Evolutionary conservation across 2,113 vertebrate genomes (phyloP).

Genomic region (Telmatochromis sp.): DNA sequence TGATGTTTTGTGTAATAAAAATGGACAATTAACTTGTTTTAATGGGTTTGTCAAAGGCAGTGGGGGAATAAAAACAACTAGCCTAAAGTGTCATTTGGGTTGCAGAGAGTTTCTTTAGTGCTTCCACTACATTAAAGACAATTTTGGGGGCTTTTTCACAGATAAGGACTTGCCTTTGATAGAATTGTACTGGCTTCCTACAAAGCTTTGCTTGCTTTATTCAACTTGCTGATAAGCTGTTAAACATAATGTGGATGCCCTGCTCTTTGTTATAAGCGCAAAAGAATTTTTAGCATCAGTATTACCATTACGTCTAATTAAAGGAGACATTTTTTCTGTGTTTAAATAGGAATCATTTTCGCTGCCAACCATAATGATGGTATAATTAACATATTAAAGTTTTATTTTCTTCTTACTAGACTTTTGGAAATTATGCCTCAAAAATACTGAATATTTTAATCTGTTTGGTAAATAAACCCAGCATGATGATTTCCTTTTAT

Average conservation of each 20-base stretch:
- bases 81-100: neutral
- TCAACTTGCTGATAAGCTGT: neutral
- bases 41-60: conserved; percentile 13
- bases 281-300: neutral
- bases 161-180: neutral
- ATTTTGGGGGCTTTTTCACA: neutral
- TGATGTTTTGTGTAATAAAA: conserved; percentile 37
- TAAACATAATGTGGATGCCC: neutral
- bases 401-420: neutral
- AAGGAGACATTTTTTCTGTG: neutral
- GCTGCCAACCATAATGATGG: neutral
- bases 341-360: neutral
- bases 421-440: neutral
- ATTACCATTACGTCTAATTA: neutral
- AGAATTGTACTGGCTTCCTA: neutral
- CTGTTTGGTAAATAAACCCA: neutral
- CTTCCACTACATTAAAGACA: neutral
- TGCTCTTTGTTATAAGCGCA: neutral
- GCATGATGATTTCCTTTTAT: neutral
- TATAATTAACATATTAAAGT: neutral
- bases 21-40: conserved; percentile 25
- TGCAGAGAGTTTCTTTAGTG: neutral
- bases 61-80: neutral
- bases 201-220: neutral
- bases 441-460: neutral